These are phyloP conservation scores for Chloebia gouldiae DNA, from an alignment of 2,113 vertebrate species.

Conservation along the genomic window DNA sequence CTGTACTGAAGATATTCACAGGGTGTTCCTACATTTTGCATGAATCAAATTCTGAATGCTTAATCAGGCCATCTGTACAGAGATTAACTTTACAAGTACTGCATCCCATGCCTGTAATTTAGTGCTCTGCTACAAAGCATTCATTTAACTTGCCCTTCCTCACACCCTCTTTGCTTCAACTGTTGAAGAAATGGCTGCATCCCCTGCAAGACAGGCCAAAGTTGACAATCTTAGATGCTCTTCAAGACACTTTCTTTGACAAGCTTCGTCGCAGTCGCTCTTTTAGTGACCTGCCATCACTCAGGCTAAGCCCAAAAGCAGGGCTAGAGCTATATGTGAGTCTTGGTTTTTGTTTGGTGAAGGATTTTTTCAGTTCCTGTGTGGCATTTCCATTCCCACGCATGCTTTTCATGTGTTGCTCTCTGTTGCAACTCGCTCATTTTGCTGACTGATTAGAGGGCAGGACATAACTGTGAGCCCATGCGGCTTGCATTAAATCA, in stretches of 20 bases:
- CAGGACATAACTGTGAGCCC: neutral
- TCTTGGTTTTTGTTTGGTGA: conserved; percentile 62
- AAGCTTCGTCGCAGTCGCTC: conserved; percentile 92
- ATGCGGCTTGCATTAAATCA: neutral
- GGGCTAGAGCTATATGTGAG: conserved; percentile 95
- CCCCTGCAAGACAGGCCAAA: conserved; percentile 82
- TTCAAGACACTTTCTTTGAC: conserved; percentile 92
- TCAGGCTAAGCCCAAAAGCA: conserved; percentile 88
- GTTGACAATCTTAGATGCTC: conserved; percentile 88
- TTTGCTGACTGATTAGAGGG: conserved; percentile 33
- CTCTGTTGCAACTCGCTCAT: neutral
- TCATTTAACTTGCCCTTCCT: conserved; percentile 70
- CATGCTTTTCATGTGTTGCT: conserved; percentile 1
- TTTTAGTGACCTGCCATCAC: conserved; percentile 92
- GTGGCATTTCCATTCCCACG: neutral
- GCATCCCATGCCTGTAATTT: neutral
- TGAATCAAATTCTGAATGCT: neutral
- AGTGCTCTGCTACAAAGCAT: conserved; percentile 29
- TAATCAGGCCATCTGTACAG: neutral
- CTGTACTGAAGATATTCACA: neutral
- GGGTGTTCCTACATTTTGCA: neutral
- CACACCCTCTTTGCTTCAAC: conserved; percentile 62
- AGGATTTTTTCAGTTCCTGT: neutral
- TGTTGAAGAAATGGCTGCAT: conserved; percentile 87
- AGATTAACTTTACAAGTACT: neutral